phyloP scores from a whole-genome alignment of 2,888 invertebrate genomes.

The Prostheceraeus crozeri region DNA sequence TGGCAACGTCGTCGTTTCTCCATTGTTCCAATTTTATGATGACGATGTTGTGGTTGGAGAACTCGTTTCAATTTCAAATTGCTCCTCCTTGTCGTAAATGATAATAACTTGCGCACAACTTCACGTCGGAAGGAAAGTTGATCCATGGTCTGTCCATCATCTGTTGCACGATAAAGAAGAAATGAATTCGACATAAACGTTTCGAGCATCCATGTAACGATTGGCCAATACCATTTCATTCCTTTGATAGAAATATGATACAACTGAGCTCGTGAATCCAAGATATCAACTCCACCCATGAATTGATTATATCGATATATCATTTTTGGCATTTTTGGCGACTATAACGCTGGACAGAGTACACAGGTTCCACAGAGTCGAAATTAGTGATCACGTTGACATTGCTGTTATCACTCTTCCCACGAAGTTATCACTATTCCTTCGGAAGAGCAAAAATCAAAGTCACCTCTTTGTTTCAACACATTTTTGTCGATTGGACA shows the following conservation, averaged over 20 bases:
- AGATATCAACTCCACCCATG: constrained; percentile 38
- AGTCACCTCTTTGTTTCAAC: constrained; percentile 11
- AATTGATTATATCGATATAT: constrained; percentile 36
- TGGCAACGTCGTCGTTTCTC: constrained; percentile 16
- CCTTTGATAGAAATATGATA: constrained; percentile 15
- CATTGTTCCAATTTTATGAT: constrained; percentile 2
- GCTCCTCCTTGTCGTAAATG: constrained; percentile 7
- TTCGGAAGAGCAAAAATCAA: constrained; percentile 4
- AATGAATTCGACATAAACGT: constrained; percentile 7
- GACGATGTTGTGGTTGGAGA: constrained; percentile 4
- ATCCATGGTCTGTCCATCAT: constrained; percentile 11
- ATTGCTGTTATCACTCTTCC: background rate
- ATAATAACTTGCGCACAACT: background rate
- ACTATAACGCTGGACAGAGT: background rate
- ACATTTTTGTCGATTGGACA: background rate
- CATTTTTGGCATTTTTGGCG: constrained; percentile 19
- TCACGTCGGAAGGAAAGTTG: constrained; percentile 22
- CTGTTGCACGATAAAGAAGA: constrained; percentile 1
- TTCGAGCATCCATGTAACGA: constrained; percentile 13
- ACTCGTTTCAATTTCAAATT: constrained; percentile 8
- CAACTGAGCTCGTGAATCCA: constrained; percentile 30
- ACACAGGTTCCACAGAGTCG: constrained; percentile 21
- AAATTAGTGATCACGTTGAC: constrained; percentile 20
- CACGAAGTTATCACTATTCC: constrained; percentile 12
- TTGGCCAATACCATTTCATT: constrained; percentile 21